Base-by-base conservation (phyloP, 2,888 invertebrate species). In the Tholera decimalis region DNA sequence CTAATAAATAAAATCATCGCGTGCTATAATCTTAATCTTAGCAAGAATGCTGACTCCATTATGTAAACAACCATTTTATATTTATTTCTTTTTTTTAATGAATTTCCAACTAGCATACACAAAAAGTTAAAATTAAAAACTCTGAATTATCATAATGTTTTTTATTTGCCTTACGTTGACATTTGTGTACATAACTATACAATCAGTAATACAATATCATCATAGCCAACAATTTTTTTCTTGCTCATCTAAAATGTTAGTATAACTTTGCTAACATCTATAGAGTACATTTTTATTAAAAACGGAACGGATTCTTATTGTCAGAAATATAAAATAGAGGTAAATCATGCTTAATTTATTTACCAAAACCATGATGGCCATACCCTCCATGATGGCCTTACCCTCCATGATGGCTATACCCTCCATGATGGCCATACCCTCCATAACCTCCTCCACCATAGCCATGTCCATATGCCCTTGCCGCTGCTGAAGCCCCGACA, bases 61-160 rank as follows among this genome's bases (percentile, higher is more conserved):
- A 3, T 22, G 11, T 11, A 11, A 9, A n/a, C 6, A 26, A 60
- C 33, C 15, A 18, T n/a, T n/a, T n/a, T n/a, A n/a, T n/a, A n/a
- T n/a, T n/a, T n/a, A n/a, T n/a, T n/a, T n/a, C n/a, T n/a, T n/a
- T n/a, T n/a, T n/a, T n/a, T n/a, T n/a, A n/a, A n/a, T n/a, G n/a
- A n/a, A n/a, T n/a, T n/a, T n/a, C n/a, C n/a, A n/a, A n/a, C n/a
- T n/a, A n/a, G n/a, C n/a, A n/a, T n/a, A n/a, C n/a, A n/a, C n/a
- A n/a, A n/a, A n/a, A n/a, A n/a, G n/a, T n/a, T n/a, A n/a, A 15
- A 35, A 57, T 13, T 26, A 55, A 55, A 55, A 55, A 4, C 11
- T 9, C 6, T 1, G 6, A 9, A 13, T 22, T 9, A 9, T 13
- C n/a, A 13, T 9, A 3, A 18, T 15, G 9, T 15, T 11, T 26